A percentile compares a stretch with the other conserved stretches of the same genome.
Conservation (phyloP, 2,888 invertebrate genomes). For the Oegoconia quadripuncta region DNA sequence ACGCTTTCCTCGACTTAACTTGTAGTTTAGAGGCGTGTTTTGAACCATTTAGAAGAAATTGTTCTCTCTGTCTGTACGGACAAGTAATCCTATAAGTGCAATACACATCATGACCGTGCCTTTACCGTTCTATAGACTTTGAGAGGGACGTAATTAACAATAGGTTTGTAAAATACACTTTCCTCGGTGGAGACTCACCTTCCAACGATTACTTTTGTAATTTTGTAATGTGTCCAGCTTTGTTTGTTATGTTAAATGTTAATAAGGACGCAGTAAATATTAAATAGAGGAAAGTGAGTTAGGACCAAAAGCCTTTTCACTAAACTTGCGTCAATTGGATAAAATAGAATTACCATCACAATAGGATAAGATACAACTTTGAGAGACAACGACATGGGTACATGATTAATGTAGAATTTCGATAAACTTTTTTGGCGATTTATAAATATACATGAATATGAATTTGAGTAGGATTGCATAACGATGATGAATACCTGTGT, state of each 20-base stretch:
- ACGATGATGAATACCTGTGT: slow-evolving; percentile 3
- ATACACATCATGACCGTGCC: slow-evolving; percentile 79
- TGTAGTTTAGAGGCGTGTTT: slow-evolving; percentile 74
- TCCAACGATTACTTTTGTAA: slow-evolving; percentile 61
- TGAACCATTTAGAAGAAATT: slow-evolving; percentile 73
- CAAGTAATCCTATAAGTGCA: slow-evolving; percentile 73
- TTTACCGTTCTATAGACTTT: slow-evolving; percentile 78
- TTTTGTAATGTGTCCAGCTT: slow-evolving; percentile 60
- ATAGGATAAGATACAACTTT: slow-evolving; percentile 62
- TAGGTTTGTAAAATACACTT: slow-evolving; percentile 69
- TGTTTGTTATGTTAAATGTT: slow-evolving; percentile 41
- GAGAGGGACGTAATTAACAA: slow-evolving; percentile 78
- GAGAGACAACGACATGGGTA: slow-evolving; percentile 65
- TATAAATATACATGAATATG: slow-evolving; percentile 37
- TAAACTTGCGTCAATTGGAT: slow-evolving; percentile 62
- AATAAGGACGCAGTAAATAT: slow-evolving; percentile 45
- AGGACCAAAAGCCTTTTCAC: slow-evolving; percentile 58
- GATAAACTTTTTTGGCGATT: slow-evolving; percentile 49
- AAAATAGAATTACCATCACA: slow-evolving; percentile 51
- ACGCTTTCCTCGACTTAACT: slow-evolving; percentile 75
- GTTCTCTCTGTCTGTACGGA: slow-evolving; percentile 72
- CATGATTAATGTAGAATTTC: slow-evolving; percentile 46
- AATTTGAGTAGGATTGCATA: slow-evolving; percentile 23
- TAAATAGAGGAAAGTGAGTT: slow-evolving; percentile 51
- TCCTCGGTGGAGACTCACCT: slow-evolving; percentile 51